Evolutionary conservation across 2,113 vertebrate genomes (phyloP).

Genomic region (Mobula hypostoma): DNA sequence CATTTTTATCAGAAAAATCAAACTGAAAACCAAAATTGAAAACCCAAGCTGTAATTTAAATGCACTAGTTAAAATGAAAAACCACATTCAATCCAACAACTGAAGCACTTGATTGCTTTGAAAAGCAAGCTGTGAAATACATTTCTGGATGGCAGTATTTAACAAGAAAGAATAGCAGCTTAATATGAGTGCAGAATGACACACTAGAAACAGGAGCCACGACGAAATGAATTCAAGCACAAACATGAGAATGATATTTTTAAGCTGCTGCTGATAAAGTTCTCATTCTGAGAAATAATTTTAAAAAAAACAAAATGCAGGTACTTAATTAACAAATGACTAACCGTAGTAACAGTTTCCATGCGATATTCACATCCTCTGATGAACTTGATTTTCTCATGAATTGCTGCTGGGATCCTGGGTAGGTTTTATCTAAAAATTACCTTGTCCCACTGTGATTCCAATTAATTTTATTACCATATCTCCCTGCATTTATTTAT

Average conservation of each 20-base stretch:
- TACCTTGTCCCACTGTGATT: neutral
- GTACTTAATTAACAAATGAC: neutral
- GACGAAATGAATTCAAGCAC: neutral
- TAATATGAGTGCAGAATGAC: neutral
- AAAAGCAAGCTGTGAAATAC: neutral
- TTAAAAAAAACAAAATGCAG: neutral
- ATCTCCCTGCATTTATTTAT: neutral
- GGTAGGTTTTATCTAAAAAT: constrained; percentile 10
- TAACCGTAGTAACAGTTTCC: constrained; percentile 23
- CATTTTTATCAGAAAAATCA: neutral
- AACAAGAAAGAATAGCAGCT: neutral
- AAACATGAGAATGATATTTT: neutral
- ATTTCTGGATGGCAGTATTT: no score
- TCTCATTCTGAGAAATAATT: neutral
- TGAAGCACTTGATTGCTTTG: neutral
- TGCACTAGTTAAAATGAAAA: neutral
- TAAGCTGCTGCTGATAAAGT: neutral
- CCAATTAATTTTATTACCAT: neutral
- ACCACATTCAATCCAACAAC: neutral
- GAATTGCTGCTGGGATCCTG: neutral
- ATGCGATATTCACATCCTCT: neutral
- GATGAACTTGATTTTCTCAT: neutral
- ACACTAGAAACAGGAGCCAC: neutral
- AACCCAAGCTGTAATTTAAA: neutral
- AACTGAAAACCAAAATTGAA: neutral